These are phyloP conservation scores for Phengaris arion DNA, from an alignment of 2,888 invertebrate species.

Conservation along the genomic window DNA sequence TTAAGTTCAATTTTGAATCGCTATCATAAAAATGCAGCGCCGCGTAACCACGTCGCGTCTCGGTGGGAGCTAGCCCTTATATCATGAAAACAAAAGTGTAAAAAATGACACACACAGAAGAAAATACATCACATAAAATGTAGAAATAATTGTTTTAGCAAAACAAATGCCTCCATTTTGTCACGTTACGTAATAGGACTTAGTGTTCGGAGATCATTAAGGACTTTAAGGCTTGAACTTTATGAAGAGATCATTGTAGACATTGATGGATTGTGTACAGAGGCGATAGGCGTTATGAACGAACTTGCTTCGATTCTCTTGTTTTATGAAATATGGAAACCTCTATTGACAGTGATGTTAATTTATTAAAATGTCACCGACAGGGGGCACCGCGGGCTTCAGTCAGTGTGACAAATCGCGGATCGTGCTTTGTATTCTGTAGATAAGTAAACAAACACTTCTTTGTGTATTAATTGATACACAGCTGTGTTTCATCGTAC, in stretches of 20 bases:
- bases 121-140: too few species aligned
- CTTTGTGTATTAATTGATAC: conserved; percentile 23
- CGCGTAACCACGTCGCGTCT: too few species aligned
- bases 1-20: too few species aligned
- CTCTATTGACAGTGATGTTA: conserved; percentile 63
- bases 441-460: conserved; percentile 1
- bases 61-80: too few species aligned
- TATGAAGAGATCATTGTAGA: conserved; percentile 40
- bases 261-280: conserved; percentile 51
- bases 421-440: conserved; percentile 27
- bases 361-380: conserved; percentile 67
- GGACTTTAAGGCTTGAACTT: conserved; percentile 43
- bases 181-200: conserved; percentile 26
- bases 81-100: too few species aligned
- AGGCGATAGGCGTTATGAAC: conserved; percentile 36
- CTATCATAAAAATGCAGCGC: too few species aligned
- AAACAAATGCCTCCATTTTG: conserved; percentile 10
- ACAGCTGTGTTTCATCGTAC: neutral
- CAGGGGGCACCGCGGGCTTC: conserved; percentile 41
- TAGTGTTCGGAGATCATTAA: conserved; percentile 46
- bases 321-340: conserved; percentile 71
- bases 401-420: conserved; percentile 38
- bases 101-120: too few species aligned
- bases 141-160: neutral
- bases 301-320: conserved; percentile 47